These are phyloP conservation scores for Volucella inanis DNA, from an alignment of 2,888 invertebrate species.

Conservation along the genomic window DNA sequence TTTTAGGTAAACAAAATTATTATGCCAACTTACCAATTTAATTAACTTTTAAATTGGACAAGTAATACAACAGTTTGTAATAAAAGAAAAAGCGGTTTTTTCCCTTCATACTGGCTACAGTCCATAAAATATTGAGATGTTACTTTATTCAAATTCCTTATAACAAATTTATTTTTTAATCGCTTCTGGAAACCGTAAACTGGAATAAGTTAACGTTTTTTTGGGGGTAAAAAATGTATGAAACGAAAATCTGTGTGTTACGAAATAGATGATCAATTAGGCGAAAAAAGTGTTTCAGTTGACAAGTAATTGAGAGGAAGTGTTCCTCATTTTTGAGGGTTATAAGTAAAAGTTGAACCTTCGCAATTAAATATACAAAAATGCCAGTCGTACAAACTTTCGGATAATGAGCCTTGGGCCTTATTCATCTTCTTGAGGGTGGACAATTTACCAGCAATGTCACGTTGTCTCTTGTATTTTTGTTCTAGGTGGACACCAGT, in stretches of 20 bases:
- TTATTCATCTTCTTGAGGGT: conserved; percentile 89
- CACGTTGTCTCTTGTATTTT: conserved; percentile 93
- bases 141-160: conserved; percentile 6
- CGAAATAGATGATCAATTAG: conserved; percentile 26
- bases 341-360: conserved; percentile 1
- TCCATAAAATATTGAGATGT: conserved; percentile 6
- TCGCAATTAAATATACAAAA: conserved; percentile 77
- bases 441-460: conserved; percentile 91
- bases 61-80: background rate
- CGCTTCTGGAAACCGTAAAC: conserved; percentile 7
- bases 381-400: conserved; percentile 91
- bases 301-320: conserved; percentile 14
- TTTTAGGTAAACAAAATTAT: too few relatives aligned
- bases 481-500: conserved; percentile 91
- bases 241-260: conserved; percentile 9
- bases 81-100: background rate
- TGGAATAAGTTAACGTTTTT: background rate
- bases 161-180: conserved; percentile 7
- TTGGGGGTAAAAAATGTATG: background rate
- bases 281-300: conserved; percentile 22
- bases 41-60: too few relatives aligned
- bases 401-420: conserved; percentile 88
- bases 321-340: background rate
- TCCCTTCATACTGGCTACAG: background rate
- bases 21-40: too few relatives aligned